Base-by-base conservation (phyloP, 2,113 vertebrate genomes). In the Leucopsar rothschildi region DNA sequence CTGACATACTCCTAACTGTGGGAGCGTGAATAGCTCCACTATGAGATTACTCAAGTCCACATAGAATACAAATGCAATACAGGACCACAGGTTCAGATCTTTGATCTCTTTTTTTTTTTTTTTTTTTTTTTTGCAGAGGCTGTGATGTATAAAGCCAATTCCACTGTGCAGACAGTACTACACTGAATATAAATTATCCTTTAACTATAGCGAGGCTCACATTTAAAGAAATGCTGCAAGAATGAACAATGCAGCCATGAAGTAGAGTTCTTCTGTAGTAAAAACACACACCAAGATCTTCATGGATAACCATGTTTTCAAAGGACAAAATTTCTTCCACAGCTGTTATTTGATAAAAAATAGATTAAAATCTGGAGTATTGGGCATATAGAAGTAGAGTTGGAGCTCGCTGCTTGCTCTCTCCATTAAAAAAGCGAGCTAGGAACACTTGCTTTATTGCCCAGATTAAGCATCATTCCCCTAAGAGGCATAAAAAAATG, bases 91-190 rank as follows among this genome's bases (percentile, higher is more conserved):
- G 96, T 97, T 97, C 95, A 93, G 88, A 97, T 97, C 97, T 98
- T 96, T 98, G 97, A 98, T 98, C 97, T 97, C 65, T 78, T 92
- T 96, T 97, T 42, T 53, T 96, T 97, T 94, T 94, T 92, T 96
- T 97, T 42, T 96, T 97, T 96, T 97, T 95, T 52, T 95, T 97
- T 94, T 94, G 82, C 90, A 93, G 92, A 95, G 92, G 84, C 97
- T 97, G 91, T 96, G 96, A 96, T 94, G 96, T 96, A 97, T 95
- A 98, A 98, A 97, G 96, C 95, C 97, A 97, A 95, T 96, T 96
- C 97, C 94, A 97, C 90, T 52, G 93, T 97, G 96, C 94, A 97
- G 97, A 94, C 96, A 94, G 92, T 80, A 92, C 93, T 93, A 94
- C 80, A 50, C 86, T 94, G 97, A 95, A 97, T 96, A 96, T 97